Evolutionary conservation across 2,113 vertebrate genomes (phyloP).

Genomic region (Glareola pratincola): DNA sequence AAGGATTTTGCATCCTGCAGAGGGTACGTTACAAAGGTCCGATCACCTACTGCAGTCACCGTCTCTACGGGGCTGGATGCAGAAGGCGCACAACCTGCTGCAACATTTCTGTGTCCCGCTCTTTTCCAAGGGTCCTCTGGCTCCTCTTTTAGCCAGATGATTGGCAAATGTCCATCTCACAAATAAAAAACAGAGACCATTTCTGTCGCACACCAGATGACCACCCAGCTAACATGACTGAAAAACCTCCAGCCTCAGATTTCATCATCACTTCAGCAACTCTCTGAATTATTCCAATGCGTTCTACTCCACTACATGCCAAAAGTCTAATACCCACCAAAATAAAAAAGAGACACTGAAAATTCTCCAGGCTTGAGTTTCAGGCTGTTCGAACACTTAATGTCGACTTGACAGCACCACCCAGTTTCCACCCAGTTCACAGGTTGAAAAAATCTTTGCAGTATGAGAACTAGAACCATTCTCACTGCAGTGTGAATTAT

Average conservation of each 20-base stretch:
- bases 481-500: background rate
- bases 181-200: background rate
- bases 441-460: background rate
- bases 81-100: background rate
- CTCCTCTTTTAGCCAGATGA: background rate
- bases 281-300: background rate
- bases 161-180: background rate
- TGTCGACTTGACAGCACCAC: background rate
- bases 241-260: background rate
- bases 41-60: background rate
- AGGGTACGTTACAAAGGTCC: background rate
- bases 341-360: background rate
- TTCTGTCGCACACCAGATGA: background rate
- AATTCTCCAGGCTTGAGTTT: background rate
- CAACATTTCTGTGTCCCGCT: background rate
- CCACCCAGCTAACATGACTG: background rate
- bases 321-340: background rate
- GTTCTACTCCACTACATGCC: background rate
- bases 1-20: background rate
- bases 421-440: background rate
- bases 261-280: background rate
- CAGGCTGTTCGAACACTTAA: background rate
- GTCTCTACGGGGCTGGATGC: rapidly evolving
- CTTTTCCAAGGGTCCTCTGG: background rate
- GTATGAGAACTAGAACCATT: background rate